Evolutionary conservation across 2,113 vertebrate species (phyloP).

Genomic region (Istiophorus platypterus): DNA sequence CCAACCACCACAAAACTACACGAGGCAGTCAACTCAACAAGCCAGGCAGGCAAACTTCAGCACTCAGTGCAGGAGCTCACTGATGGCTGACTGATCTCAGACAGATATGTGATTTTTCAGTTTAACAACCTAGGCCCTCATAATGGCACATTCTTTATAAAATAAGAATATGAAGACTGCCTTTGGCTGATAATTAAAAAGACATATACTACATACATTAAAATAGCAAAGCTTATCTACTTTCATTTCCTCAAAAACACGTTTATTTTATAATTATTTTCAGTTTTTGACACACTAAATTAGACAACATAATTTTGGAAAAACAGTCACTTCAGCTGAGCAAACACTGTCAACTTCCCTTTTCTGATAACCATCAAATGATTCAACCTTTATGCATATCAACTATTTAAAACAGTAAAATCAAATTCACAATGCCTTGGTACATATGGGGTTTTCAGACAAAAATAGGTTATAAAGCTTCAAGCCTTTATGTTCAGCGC

Average conservation of each 20-base stretch:
- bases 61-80: constrained; percentile 28
- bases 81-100: constrained; percentile 32
- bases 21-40: constrained; percentile 39
- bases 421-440: constrained; percentile 37
- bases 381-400: constrained; percentile 4
- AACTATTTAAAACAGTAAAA: constrained; percentile 40
- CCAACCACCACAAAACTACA: constrained; percentile 45
- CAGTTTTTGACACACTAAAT: background rate
- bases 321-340: constrained; percentile 14
- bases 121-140: background rate
- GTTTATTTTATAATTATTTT: background rate
- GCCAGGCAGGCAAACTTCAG: constrained; percentile 43
- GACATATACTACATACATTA: background rate
- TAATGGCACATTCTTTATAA: background rate
- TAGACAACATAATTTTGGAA: constrained; percentile 5
- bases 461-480: constrained; percentile 34
- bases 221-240: background rate
- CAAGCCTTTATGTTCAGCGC: constrained; percentile 28
- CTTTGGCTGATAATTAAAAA: background rate
- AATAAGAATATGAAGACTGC: background rate
- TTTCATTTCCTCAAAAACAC: background rate
- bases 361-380: constrained; percentile 35
- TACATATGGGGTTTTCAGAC: constrained; percentile 37
- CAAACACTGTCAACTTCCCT: constrained; percentile 19
- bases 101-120: constrained; percentile 5